A percentile compares a stretch with the other conserved stretches of the same genome.
Conservation (phyloP, 2,888 invertebrate genomes). For the Celastrina argiolus region DNA sequence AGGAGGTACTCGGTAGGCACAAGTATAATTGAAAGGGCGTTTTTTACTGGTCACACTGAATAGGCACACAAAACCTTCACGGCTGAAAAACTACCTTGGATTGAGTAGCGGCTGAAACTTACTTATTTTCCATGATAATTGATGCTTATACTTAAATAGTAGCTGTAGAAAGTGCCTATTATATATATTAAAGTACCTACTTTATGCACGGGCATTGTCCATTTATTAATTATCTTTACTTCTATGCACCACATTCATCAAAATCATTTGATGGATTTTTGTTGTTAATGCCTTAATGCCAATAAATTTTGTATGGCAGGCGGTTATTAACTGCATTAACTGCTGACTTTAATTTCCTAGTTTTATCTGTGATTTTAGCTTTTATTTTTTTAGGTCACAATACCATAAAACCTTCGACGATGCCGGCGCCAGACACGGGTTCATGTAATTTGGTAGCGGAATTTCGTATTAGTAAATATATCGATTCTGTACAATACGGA, state of each 20-base stretch:
- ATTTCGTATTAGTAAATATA: background rate
- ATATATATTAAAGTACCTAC: no score
- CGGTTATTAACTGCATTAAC: no score
- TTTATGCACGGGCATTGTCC: no score
- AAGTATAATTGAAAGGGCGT: conserved; percentile 33
- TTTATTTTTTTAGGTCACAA: background rate
- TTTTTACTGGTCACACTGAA: conserved; percentile 33
- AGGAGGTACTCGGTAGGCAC: conserved; percentile 21
- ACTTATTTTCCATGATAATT: conserved; percentile 4
- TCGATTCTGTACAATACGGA: conserved; percentile 9
- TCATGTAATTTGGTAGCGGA: conserved; percentile 30
- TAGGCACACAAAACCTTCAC: conserved; percentile 46
- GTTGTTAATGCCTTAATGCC: no score
- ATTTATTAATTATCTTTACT: no score
- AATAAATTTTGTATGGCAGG: no score
- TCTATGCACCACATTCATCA: no score
- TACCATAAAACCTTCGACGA: conserved; percentile 45
- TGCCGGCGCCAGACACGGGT: conserved; percentile 55
- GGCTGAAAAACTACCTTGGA: conserved; percentile 51
- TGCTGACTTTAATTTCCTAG: background rate
- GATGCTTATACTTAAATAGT: background rate
- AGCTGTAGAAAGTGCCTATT: background rate
- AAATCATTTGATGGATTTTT: no score
- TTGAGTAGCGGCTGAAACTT: conserved; percentile 15
- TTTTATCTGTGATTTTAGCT: background rate